Evolutionary conservation across 1,140 invertebrate species (phyloP).

Genomic region (Atopsyche davidsoni): DNA sequence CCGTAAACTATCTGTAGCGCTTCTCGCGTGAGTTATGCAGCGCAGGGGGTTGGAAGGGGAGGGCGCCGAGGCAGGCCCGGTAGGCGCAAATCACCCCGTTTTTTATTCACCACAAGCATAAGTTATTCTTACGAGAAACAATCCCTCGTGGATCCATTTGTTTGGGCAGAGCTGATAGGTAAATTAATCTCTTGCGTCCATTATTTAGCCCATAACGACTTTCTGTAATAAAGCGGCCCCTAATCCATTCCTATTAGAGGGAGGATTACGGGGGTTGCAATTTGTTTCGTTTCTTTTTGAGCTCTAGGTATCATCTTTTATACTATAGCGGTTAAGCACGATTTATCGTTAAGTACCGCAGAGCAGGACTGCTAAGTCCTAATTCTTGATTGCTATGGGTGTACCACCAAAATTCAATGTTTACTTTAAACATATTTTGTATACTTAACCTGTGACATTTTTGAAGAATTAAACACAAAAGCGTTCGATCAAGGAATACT

Average conservation of each 20-base stretch:
- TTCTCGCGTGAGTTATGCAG: no score
- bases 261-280: conserved; percentile 3
- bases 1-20: no score
- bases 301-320: neutral
- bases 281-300: conserved; percentile 4
- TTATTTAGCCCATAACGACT: conserved; percentile 23
- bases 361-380: no score
- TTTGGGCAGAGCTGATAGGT: conserved; percentile 16
- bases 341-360: neutral
- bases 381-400: neutral
- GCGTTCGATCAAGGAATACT: no score
- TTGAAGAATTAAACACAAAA: no score
- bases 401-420: neutral
- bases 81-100: conserved; percentile 2
- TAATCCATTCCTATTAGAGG: conserved; percentile 21
- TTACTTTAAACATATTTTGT: neutral
- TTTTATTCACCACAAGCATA: conserved; percentile 1
- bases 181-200: conserved; percentile 25
- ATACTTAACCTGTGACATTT: no score
- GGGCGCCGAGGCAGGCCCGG: no score
- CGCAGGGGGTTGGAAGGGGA: no score
- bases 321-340: neutral
- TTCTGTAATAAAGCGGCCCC: conserved; percentile 14
- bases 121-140: conserved; percentile 4
- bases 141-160: conserved; percentile 24